phyloP scores from a whole-genome alignment of 2,888 invertebrate species.

The Callosobruchus maculatus region DNA sequence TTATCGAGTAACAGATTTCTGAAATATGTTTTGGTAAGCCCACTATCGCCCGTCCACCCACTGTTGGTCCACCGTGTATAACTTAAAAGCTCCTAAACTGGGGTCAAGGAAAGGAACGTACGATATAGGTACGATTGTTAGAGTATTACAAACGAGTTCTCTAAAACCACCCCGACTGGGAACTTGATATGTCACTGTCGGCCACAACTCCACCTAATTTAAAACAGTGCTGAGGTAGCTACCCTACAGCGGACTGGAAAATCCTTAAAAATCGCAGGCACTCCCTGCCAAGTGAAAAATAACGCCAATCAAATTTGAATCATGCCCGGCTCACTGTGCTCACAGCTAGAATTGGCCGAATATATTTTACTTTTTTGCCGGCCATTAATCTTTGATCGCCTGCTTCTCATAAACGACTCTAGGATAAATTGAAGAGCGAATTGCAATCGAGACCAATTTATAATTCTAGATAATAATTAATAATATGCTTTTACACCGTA shows the following conservation, averaged over 20 bases:
- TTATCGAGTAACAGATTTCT: too few species aligned
- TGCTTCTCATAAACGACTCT: not conserved
- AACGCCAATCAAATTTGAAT: constrained; percentile 31
- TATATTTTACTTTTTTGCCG: not conserved
- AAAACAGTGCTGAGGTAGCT: not conserved
- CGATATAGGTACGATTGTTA: not conserved
- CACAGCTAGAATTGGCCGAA: constrained; percentile 1
- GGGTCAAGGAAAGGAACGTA: not conserved
- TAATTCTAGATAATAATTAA: too few species aligned
- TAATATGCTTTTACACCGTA: too few species aligned
- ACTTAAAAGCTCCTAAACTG: not conserved
- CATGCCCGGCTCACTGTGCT: constrained; percentile 15
- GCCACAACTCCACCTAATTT: not conserved
- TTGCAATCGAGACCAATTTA: too few species aligned
- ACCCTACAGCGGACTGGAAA: constrained; percentile 19
- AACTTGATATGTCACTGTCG: not conserved
- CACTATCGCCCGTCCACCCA: too few species aligned
- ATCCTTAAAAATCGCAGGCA: constrained; percentile 36
- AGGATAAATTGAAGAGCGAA: not conserved
- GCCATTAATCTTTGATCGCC: not conserved
- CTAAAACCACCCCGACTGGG: not conserved
- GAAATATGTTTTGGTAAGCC: too few species aligned
- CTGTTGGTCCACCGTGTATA: too few species aligned
- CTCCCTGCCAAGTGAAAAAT: constrained; percentile 31
- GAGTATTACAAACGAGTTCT: not conserved